Conservation (phyloP, 2,113 vertebrate species). For the Colossoma macropomum region DNA sequence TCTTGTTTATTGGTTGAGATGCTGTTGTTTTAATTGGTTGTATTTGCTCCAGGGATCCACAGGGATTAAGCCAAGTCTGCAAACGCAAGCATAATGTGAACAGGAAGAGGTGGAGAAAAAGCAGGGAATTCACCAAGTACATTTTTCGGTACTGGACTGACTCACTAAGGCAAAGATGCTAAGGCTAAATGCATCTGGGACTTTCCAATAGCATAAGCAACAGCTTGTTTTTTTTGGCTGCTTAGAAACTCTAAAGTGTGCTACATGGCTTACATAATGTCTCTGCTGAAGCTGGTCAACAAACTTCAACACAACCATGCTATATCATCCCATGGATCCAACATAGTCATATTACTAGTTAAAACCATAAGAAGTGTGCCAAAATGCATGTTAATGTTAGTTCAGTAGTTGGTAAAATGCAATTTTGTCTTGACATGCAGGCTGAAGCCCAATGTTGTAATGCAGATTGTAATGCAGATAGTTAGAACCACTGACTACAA, state of each 20-base stretch:
- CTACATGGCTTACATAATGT: not conserved
- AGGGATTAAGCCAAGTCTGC: slow-evolving; percentile 77
- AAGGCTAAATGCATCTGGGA: not conserved
- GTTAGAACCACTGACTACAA: no score
- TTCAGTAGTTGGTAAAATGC: not conserved
- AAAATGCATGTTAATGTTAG: not conserved
- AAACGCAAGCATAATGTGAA: slow-evolving; percentile 78
- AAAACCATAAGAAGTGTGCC: not conserved
- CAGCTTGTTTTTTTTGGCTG: not conserved
- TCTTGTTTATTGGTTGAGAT: slow-evolving; percentile 83
- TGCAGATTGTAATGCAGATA: no score
- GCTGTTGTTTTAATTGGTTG: slow-evolving; percentile 83
- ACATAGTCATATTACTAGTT: not conserved
- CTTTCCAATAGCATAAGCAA: not conserved
- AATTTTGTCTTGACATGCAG: not conserved
- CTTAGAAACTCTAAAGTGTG: not conserved
- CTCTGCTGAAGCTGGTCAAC: not conserved
- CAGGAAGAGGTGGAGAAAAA: slow-evolving; percentile 61
- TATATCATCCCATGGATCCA: not conserved
- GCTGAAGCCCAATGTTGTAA: not conserved
- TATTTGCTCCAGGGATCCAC: slow-evolving; percentile 77
- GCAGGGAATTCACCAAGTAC: slow-evolving; percentile 63
- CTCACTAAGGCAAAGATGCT: not conserved
- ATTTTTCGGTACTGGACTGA: not conserved
- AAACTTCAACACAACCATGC: not conserved